A percentile compares a stretch with the other conserved stretches of the same genome.
Evolutionary conservation across 2,113 vertebrate genomes (phyloP).

Genomic region (Hoplias malabaricus): DNA sequence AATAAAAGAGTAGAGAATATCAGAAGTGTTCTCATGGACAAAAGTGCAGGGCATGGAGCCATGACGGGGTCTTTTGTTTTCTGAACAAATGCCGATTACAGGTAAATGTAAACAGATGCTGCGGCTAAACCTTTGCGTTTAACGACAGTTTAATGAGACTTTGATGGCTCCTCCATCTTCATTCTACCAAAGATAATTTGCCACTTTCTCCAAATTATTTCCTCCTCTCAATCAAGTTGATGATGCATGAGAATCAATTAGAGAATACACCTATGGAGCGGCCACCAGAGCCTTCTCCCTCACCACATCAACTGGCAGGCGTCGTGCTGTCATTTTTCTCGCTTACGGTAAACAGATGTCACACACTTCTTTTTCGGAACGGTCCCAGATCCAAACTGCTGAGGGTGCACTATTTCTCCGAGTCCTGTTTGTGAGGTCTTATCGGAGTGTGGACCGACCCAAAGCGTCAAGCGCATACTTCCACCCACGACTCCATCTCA

Average conservation of each 20-base stretch:
- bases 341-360: constrained; percentile 73
- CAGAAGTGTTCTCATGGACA: not conserved
- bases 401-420: constrained; percentile 67
- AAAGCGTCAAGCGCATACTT: constrained; percentile 22
- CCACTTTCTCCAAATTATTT: constrained; percentile 53
- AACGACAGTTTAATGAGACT: constrained; percentile 50
- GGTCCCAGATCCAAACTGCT: constrained; percentile 57
- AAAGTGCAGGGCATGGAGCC: constrained; percentile 3
- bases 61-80: constrained; percentile 6
- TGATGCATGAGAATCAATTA: constrained; percentile 52
- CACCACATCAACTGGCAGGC: constrained; percentile 54
- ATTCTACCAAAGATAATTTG: constrained; percentile 50
- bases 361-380: constrained; percentile 48
- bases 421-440: constrained; percentile 46
- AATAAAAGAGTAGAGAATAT: not conserved
- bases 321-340: constrained; percentile 68
- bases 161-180: constrained; percentile 51
- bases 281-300: constrained; percentile 14
- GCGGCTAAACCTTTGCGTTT: constrained; percentile 29
- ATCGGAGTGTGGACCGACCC: constrained; percentile 43
- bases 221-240: constrained; percentile 51
- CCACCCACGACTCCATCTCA: constrained; percentile 38
- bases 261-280: constrained; percentile 38
- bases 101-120: constrained; percentile 38
- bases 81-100: constrained; percentile 26